Evolutionary conservation across 2,797 vertebrate genomes (phyloP), one percentile per base, ranked within the genome.

Genomic region (Cryptoprocta ferox): DNA sequence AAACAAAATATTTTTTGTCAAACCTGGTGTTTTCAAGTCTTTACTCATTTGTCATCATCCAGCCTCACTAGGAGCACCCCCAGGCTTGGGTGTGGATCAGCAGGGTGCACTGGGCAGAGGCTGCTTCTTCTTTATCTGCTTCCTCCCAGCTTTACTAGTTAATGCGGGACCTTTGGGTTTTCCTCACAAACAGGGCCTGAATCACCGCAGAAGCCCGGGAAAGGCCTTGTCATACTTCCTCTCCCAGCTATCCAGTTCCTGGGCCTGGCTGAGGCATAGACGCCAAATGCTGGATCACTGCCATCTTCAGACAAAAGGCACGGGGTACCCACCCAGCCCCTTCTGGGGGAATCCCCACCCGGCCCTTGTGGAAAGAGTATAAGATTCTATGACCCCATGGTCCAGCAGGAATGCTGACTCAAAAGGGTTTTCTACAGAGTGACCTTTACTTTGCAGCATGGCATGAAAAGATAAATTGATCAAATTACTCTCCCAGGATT

Each of bases 1-100:
- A 97, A 93, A 83, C 92, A 92, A 89, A 92, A 30, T 81, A 32
- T 79, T 63, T 42, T 73, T 91, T 56, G 30, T 70, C 81, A 79
- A 89, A 89, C 28, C 70, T 66, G 19, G 14, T 86, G 37, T 88
- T 97, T 96, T 66, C 18, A 45, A 42, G 37, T 39, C 79, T 80
- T 68, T 4, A 2, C 78, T 45, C 35, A 3, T 24, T 81, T 79
- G 63, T 63, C 24, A 28, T 59, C n/a, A 4, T 37, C 5, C 1
- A 88, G 76, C 81, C 15, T 9, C 42, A 35, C 14, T 3, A 79
- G 63, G n/a, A 61, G 83, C 42, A 73, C n/a, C 68, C 35, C 32
- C 21, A 8, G 56, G 21, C 70, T 37, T 59, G 39, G 35, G 61
- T 53, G 91, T 35, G 76, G 83, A 18, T 21, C 39, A 19, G 15